A percentile compares a stretch with the other conserved stretches of the same genome.
Conservation (phyloP, 1,140 invertebrate genomes). For the Hormaphis cornu region DNA sequence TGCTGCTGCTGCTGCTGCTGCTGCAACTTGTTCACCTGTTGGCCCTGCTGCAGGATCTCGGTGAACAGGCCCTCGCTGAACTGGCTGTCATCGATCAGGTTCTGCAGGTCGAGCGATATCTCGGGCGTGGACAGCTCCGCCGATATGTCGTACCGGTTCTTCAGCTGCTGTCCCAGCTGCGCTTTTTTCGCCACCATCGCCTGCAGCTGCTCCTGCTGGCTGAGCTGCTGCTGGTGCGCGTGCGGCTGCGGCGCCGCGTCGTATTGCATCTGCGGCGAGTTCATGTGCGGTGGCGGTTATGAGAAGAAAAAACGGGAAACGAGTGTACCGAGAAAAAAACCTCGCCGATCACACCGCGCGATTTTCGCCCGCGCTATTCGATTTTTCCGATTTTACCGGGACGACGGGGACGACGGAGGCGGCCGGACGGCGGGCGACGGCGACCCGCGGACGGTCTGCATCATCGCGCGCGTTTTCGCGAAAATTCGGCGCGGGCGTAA, state of each 20-base stretch:
- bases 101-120: constrained; percentile 77
- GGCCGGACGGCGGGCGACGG: not conserved
- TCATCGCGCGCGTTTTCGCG: not conserved
- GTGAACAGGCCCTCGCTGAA: constrained; percentile 72
- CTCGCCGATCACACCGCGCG: not conserved
- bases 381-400: not conserved
- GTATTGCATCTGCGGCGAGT: constrained; percentile 39
- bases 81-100: constrained; percentile 75
- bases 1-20: constrained; percentile 41
- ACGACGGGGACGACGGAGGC: not conserved
- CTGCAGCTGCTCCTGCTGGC: constrained; percentile 32
- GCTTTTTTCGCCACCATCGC: constrained; percentile 35
- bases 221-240: constrained; percentile 20
- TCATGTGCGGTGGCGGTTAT: constrained; percentile 24
- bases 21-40: constrained; percentile 42
- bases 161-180: constrained; percentile 36
- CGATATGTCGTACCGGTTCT: constrained; percentile 54
- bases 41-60: constrained; percentile 59
- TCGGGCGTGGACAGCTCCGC: constrained; percentile 80
- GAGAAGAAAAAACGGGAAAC: no score
- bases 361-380: not conserved
- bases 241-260: constrained; percentile 35
- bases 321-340: no score
- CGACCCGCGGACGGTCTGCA: not conserved
- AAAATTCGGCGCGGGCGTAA: no score